These are phyloP conservation scores for Cyanoliseus patagonus DNA, from an alignment of 2,113 vertebrate genomes.

Conservation along the genomic window DNA sequence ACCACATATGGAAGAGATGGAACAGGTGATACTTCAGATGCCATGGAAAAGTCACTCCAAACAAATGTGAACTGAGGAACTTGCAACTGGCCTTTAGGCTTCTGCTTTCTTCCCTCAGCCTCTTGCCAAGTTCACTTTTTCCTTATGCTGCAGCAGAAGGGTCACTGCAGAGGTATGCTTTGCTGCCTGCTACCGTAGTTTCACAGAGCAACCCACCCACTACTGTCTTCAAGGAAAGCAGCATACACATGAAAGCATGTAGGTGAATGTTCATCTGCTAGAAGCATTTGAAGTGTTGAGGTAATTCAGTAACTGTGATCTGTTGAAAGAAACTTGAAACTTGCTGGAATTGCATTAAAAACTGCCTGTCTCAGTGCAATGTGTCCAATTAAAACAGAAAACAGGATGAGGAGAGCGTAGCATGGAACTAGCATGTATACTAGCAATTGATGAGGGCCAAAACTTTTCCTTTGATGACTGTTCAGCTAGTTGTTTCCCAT, in stretches of 20 bases:
- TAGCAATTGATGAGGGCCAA: conserved; percentile 24
- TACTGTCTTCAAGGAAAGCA: neutral
- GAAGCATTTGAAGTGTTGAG: conserved; percentile 8
- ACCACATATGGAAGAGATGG: neutral
- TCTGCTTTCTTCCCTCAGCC: neutral
- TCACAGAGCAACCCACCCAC: neutral
- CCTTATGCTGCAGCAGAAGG: neutral
- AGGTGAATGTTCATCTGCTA: neutral
- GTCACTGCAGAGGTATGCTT: neutral
- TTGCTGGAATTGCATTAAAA: conserved; percentile 39
- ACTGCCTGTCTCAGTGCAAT: neutral
- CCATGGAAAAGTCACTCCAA: neutral
- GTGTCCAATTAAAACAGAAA: conserved; percentile 67
- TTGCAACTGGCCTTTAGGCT: neutral
- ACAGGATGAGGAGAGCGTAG: conserved; percentile 41
- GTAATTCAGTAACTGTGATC: conserved; percentile 29
- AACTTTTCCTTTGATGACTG: conserved; percentile 52
- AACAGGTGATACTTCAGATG: neutral
- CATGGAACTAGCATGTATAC: conserved; percentile 29
- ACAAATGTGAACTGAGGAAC: neutral
- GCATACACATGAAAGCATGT: neutral
- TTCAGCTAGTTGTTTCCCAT: conserved; percentile 54
- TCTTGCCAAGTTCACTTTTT: neutral
- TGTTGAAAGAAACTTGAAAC: conserved; percentile 53
- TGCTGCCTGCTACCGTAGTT: neutral